Conservation (phyloP, 2,797 vertebrate species). For the Loriculus beryllinus region DNA sequence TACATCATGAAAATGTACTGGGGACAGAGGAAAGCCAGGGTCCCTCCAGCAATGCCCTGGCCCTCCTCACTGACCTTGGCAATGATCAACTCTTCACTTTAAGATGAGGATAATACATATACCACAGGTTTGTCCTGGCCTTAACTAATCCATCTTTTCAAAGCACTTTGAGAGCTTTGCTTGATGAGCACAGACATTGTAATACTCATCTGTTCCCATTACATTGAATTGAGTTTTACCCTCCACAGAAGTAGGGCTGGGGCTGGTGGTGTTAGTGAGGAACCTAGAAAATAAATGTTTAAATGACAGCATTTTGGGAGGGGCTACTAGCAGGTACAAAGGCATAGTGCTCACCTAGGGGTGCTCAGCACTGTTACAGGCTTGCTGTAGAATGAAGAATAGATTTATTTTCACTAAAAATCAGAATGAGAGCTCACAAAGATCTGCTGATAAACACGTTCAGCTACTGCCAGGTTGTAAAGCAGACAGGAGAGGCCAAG, state of each 20-base stretch:
- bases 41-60: not conserved
- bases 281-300: not conserved
- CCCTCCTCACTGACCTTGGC: constrained; percentile 7
- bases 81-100: not conserved
- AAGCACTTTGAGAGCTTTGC: constrained; percentile 57
- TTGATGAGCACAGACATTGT: constrained; percentile 45
- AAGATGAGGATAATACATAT: constrained; percentile 57
- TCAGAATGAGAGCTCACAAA: not conserved
- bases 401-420: not conserved
- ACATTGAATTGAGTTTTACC: not conserved
- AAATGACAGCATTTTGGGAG: not conserved
- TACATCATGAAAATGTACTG: fast-evolving
- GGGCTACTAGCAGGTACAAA: not conserved
- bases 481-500: not conserved
- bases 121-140: constrained; percentile 32
- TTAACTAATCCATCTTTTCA: constrained; percentile 54
- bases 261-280: not conserved
- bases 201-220: constrained; percentile 43
- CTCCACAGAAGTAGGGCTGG: not conserved
- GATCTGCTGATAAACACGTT: not conserved
- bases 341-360: not conserved
- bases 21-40: not conserved
- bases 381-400: not conserved
- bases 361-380: not conserved
- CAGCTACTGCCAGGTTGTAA: not conserved